A percentile compares a stretch with the other conserved stretches of the same genome.
Evolutionary conservation across 2,113 vertebrate species (phyloP).

Genomic region (Platycercus adscitus): DNA sequence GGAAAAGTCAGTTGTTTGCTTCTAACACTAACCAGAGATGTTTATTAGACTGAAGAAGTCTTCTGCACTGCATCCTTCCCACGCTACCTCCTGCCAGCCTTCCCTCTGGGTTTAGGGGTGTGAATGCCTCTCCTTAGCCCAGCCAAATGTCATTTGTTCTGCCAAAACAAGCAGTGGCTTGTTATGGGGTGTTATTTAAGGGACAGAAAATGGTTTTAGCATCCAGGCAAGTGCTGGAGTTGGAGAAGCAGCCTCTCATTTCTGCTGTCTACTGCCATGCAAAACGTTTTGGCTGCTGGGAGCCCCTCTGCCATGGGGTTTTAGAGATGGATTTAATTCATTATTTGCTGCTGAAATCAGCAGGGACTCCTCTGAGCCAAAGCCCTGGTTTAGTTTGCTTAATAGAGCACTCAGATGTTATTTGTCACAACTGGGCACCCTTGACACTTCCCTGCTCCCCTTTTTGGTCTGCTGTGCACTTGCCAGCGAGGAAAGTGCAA

Average conservation of each 20-base stretch:
- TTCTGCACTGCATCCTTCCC: not conserved
- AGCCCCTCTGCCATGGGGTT: not conserved
- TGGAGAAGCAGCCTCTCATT: not conserved
- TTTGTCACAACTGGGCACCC: not conserved
- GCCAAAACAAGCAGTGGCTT: not conserved
- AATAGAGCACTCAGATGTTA: not conserved
- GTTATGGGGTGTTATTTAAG: not conserved
- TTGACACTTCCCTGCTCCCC: not conserved
- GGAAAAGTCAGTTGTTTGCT: not conserved
- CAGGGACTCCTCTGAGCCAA: not conserved
- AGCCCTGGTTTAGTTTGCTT: not conserved
- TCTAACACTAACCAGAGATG: not conserved
- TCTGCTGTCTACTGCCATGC: not conserved
- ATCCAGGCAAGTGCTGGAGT: not conserved
- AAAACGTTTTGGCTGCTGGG: not conserved
- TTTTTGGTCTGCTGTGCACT: accelerated
- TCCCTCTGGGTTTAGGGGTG: not conserved
- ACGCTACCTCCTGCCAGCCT: not conserved
- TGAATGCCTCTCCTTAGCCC: not conserved
- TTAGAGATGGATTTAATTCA: not conserved
- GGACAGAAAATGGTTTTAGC: not conserved
- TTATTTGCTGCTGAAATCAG: not conserved
- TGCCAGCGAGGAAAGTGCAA: not conserved
- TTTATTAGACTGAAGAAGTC: not conserved
- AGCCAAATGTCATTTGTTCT: not conserved